Percentiles rank a stretch among this genome's conserved stretches.
These are phyloP conservation scores for Acronicta leporina DNA, from an alignment of 2,888 invertebrate genomes.

Conservation along the genomic window DNA sequence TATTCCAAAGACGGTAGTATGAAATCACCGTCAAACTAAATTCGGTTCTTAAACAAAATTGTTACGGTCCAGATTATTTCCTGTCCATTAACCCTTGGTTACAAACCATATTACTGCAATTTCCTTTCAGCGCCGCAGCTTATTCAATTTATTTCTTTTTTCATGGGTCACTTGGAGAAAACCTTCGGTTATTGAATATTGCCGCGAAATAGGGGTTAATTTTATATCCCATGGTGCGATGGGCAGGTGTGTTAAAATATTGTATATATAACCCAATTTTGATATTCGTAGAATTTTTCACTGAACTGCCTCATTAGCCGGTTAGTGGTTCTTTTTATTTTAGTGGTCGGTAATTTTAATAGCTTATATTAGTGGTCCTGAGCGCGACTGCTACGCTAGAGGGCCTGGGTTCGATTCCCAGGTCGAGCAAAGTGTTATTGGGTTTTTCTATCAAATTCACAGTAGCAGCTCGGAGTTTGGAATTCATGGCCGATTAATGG, in stretches of 20 bases:
- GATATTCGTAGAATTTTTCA: no score
- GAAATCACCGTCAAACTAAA: slow-evolving; percentile 45
- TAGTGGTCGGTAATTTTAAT: no score
- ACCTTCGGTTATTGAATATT: slow-evolving; percentile 50
- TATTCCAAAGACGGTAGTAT: slow-evolving; percentile 6
- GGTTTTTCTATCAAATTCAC: no score
- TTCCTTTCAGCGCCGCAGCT: slow-evolving; percentile 72
- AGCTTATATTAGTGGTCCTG: no score
- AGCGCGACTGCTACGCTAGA: no score
- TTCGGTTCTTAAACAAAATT: slow-evolving; percentile 56
- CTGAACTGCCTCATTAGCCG: no score
- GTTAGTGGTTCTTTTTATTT: no score
- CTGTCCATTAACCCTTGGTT: slow-evolving; percentile 75
- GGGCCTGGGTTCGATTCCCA: no score
- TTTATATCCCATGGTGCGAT: slow-evolving; percentile 11
- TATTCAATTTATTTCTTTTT: slow-evolving; percentile 79
- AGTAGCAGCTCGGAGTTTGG: no score
- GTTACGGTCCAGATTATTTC: slow-evolving; percentile 66
- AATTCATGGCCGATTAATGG: no score
- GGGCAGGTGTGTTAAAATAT: slow-evolving; percentile 23
- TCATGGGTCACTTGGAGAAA: slow-evolving; percentile 55
- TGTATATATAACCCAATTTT: not conserved
- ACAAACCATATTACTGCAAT: slow-evolving; percentile 75
- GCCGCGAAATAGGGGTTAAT: slow-evolving; percentile 32
- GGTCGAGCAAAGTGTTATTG: no score